phyloP scores from a whole-genome alignment of 2,113 vertebrate species.

The Triplophysa tibetana region DNA sequence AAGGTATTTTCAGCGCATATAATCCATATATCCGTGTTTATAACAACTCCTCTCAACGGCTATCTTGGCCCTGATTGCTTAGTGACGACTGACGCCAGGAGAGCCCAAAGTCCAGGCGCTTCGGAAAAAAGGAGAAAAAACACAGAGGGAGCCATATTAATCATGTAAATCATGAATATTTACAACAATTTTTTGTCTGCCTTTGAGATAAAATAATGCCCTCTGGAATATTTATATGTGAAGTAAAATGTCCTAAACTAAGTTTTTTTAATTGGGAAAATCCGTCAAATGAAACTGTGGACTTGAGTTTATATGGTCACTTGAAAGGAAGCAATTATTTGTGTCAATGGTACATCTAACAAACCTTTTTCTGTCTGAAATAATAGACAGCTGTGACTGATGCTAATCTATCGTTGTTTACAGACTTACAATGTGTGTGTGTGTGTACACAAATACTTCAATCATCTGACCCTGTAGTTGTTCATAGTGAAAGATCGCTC shows the following conservation, averaged over 20 bases:
- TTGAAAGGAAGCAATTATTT: conserved; percentile 16
- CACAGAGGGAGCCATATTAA: no score
- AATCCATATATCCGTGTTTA: no score
- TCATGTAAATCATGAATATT: background rate
- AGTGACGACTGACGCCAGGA: no score
- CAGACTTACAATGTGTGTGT: conserved; percentile 66
- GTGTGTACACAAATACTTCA: conserved; percentile 20
- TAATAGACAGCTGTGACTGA: conserved; percentile 49
- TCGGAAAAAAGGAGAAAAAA: no score
- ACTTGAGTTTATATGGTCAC: background rate
- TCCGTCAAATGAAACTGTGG: conserved; percentile 13
- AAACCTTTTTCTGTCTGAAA: no score
- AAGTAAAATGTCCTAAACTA: conserved; percentile 60
- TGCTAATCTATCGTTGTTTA: conserved; percentile 66
- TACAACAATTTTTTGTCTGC: conserved; percentile 6
- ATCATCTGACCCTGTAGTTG: conserved; percentile 54
- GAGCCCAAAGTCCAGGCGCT: no score
- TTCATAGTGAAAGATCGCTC: conserved; percentile 46
- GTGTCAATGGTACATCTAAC: conserved; percentile 47
- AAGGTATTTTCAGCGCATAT: no score
- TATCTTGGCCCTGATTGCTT: no score
- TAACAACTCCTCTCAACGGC: no score
- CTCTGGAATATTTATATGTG: conserved; percentile 66
- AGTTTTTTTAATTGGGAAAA: conserved; percentile 35
- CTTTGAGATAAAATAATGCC: conserved; percentile 58